Evolutionary conservation across 1,140 invertebrate species (phyloP), one percentile per base, ranked within the genome.

Genomic region (Dreissena polymorpha): DNA sequence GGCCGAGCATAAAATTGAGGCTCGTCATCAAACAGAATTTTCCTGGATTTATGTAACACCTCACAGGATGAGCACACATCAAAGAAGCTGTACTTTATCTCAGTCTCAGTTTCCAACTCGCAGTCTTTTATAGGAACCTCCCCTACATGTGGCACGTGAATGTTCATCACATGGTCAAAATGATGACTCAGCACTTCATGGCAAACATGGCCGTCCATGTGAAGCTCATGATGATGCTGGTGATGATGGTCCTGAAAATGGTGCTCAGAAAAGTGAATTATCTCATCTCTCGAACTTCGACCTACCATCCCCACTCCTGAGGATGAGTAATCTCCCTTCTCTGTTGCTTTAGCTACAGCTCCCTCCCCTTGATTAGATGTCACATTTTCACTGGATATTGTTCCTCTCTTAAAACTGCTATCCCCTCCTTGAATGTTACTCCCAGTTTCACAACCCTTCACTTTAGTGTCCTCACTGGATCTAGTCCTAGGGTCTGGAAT

Each of bases 11-110:
- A 81, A 71, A 64, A 68, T n/a, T 77, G 53, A 14, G 89, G 86
- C 51, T 89, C 85, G 63, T 89, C 87, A 55, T 88, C 85, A 86
- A 87, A 89, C 18, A 89, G 65, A 53, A 89, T 85, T 65, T 88
- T 88, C 14, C 88, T 60, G 16, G 86, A 88, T 63, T 88, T 87
- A 10, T 86, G 82, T 39, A 85, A 51, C 68, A 80, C 74, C 73
- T 88, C 86, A 78, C 83, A 88, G 0, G 87, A 86, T 57, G 84
- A 78, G 83, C 86, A 87, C 25, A 88, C 73, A 53, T 84, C 82
- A 76, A 85, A 85, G n/a, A 69, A 70, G 53, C 73, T 81, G 51
- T 53, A 73, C 27, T 72, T 81, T 10, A 81, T 73, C 78, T 86
- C 67, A 74, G 67, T 72, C 50, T 67, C 84, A 14, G 81, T 50